These are phyloP conservation scores for Koerneria pararmatus DNA, from an alignment of 2,888 invertebrate genomes.

Conservation along the genomic window DNA sequence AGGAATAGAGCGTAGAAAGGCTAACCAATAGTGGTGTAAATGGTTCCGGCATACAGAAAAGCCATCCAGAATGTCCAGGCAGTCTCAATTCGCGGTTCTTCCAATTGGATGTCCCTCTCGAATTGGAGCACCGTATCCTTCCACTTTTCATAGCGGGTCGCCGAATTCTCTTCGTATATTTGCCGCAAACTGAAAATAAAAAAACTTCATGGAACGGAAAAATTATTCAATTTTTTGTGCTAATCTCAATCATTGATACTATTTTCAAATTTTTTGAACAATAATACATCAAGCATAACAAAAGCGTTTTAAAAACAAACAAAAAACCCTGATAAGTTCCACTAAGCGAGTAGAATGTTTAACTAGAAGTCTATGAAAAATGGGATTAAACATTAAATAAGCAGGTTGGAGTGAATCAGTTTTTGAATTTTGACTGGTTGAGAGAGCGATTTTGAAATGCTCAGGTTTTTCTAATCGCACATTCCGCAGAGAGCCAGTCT, in stretches of 20 bases:
- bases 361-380: too few relatives aligned
- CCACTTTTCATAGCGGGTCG: constrained; percentile 47
- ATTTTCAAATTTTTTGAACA: not conserved
- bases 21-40: constrained; percentile 58
- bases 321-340: too few relatives aligned
- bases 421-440: too few relatives aligned
- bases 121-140: constrained; percentile 51
- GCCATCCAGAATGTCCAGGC: constrained; percentile 57
- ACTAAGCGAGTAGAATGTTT: too few relatives aligned
- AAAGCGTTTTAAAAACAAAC: not conserved
- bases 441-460: too few relatives aligned
- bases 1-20: not conserved
- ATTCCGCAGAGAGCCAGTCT: too few relatives aligned
- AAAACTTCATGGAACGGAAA: too few relatives aligned
- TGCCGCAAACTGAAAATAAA: constrained; percentile 35
- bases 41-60: constrained; percentile 55
- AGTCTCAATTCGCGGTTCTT: constrained; percentile 35
- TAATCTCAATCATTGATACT: not conserved
- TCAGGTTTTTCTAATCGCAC: too few relatives aligned
- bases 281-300: not conserved
- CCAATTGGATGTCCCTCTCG: constrained; percentile 32
- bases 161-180: constrained; percentile 43
- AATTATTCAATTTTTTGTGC: too few relatives aligned
- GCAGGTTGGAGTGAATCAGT: too few relatives aligned
- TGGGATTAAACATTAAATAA: too few relatives aligned